phyloP scores from a whole-genome alignment of 2,888 invertebrate genomes.

The Xestia xanthographa region DNA sequence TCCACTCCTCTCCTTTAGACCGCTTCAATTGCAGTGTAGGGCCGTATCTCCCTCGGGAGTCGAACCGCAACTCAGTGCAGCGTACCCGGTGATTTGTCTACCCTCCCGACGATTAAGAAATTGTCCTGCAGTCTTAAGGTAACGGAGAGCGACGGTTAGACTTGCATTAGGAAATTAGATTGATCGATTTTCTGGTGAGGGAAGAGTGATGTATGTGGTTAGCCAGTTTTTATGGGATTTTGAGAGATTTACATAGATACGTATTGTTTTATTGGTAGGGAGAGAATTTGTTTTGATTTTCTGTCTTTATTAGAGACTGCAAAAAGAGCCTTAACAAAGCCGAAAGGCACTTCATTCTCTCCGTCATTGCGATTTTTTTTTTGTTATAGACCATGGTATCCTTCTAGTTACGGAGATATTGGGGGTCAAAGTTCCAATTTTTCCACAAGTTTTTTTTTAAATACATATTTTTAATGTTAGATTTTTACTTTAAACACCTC shows the following conservation, averaged over 20 bases:
- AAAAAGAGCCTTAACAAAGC: too few relatives aligned
- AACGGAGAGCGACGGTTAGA: conserved; percentile 56
- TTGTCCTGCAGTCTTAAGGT: conserved; percentile 75
- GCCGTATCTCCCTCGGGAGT: conserved; percentile 77
- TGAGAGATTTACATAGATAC: neutral
- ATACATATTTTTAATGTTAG: too few relatives aligned
- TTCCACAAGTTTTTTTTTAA: too few relatives aligned
- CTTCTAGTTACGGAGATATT: too few relatives aligned
- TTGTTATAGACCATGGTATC: too few relatives aligned
- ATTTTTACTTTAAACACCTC: too few relatives aligned
- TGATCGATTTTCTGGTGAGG: conserved; percentile 43
- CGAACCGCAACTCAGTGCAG: conserved; percentile 81
- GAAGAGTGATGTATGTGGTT: conserved; percentile 17
- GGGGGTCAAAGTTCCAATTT: too few relatives aligned
- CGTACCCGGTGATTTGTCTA: conserved; percentile 85
- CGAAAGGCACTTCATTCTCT: too few relatives aligned
- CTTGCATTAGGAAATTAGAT: conserved; percentile 62
- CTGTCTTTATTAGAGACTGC: too few relatives aligned
- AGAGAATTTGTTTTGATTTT: neutral
- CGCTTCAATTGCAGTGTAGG: conserved; percentile 73
- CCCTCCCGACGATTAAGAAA: conserved; percentile 85
- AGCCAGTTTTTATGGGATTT: conserved; percentile 23
- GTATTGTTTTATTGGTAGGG: neutral
- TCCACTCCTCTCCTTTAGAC: conserved; percentile 54
- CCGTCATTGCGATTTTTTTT: too few relatives aligned